phyloP scores from a whole-genome alignment of 30 jellyfish, hydroid and myxozoan species.

The Hydractinia echinata region DNA sequence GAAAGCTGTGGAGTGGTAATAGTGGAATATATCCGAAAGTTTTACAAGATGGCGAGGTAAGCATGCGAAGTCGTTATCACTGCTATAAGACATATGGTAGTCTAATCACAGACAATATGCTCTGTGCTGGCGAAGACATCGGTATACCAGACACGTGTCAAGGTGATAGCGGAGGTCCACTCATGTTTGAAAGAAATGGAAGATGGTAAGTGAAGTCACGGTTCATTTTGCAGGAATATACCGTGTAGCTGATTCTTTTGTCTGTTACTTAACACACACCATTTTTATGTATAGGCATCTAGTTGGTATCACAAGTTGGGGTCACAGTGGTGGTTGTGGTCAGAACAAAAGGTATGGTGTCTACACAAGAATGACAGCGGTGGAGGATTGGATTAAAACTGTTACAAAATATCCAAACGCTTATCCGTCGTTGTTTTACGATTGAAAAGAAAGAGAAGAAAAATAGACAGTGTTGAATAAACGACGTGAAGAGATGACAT shows the following conservation, averaged over 20 bases:
- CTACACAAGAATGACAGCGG: slow-evolving; percentile 39
- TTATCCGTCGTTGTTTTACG: slow-evolving; percentile 25
- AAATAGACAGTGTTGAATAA: not conserved
- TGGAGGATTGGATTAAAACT: slow-evolving; percentile 39
- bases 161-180: slow-evolving; percentile 69
- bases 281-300: slow-evolving; percentile 33
- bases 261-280: too few species aligned
- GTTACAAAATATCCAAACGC: slow-evolving; percentile 46
- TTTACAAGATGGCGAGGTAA: slow-evolving; percentile 39
- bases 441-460: not conserved
- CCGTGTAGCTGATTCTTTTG: too few species aligned
- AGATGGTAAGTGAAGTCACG: slow-evolving; percentile 42
- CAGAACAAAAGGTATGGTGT: slow-evolving; percentile 48
- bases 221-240: not conserved
- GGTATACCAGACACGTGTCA: slow-evolving; percentile 57
- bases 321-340: slow-evolving; percentile 64
- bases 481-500: too few species aligned
- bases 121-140: slow-evolving; percentile 51
- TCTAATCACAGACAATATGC: slow-evolving; percentile 40
- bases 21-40: slow-evolving; percentile 37
- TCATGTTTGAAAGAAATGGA: slow-evolving; percentile 46
- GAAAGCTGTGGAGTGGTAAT: slow-evolving; percentile 35
- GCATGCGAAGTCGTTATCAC: slow-evolving; percentile 21
- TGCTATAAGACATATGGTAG: slow-evolving; percentile 33
- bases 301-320: slow-evolving; percentile 77